These are phyloP conservation scores for Allobates femoralis DNA, from an alignment of 2,797 vertebrate genomes.

Conservation along the genomic window DNA sequence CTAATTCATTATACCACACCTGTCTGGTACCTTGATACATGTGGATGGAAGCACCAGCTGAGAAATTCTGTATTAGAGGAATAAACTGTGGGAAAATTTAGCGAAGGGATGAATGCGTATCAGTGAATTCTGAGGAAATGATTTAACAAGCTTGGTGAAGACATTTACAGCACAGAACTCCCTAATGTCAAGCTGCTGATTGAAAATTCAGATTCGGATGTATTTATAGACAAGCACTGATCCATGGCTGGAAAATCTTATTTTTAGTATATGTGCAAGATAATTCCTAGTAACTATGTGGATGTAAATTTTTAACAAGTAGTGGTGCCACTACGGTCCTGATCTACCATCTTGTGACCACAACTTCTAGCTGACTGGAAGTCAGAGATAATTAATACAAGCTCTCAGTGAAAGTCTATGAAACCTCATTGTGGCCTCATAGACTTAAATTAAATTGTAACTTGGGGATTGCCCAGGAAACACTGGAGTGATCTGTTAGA, in stretches of 20 bases:
- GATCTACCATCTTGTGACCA: too few relatives aligned
- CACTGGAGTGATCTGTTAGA: too few relatives aligned
- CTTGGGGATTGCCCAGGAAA: too few relatives aligned
- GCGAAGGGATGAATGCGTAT: neutral
- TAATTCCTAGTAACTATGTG: conserved; percentile 9
- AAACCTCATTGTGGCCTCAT: too few relatives aligned
- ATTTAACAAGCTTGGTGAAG: conserved; percentile 19
- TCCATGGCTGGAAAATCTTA: conserved; percentile 37
- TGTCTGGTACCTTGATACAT: conserved; percentile 8
- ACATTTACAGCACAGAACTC: conserved; percentile 1
- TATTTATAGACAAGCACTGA: conserved; percentile 28
- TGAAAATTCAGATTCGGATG: conserved; percentile 31
- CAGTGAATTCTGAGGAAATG: conserved; percentile 7
- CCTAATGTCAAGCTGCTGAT: conserved; percentile 27
- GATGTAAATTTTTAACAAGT: neutral
- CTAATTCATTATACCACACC: neutral
- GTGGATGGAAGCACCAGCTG: neutral
- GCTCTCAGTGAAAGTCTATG: too few relatives aligned
- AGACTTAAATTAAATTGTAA: too few relatives aligned
- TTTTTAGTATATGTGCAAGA: conserved; percentile 22
- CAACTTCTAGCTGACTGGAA: too few relatives aligned
- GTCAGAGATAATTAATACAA: too few relatives aligned
- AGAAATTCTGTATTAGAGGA: conserved; percentile 1
- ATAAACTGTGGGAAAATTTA: conserved; percentile 30
- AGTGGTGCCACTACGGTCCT: too few relatives aligned